Conservation (phyloP, 2,888 invertebrate species). For the Euphydryas editha region DNA sequence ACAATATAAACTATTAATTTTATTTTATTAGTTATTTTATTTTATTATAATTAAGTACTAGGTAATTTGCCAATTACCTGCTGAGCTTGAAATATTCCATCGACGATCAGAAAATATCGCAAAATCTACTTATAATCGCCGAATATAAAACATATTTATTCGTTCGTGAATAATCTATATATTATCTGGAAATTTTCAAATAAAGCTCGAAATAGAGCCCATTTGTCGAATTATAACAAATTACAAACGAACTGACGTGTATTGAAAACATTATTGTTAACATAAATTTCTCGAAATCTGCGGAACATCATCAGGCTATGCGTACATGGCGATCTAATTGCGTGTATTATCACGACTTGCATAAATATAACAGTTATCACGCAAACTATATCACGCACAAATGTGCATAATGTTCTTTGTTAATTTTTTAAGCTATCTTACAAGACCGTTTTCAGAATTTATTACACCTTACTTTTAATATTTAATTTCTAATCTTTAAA, state of each 20-base stretch:
- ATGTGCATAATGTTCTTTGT: neutral
- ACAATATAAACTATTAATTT: no score
- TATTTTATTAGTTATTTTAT: no score
- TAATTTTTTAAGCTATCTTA: neutral
- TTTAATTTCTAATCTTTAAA: neutral
- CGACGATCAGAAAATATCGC: neutral
- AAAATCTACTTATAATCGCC: no score
- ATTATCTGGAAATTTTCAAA: conserved; percentile 6
- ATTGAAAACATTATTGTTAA: conserved; percentile 30
- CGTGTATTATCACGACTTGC: conserved; percentile 21
- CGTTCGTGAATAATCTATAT: neutral
- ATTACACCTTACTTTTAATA: neutral
- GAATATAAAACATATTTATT: neutral
- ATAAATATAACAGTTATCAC: neutral
- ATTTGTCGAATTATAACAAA: conserved; percentile 30
- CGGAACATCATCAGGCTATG: conserved; percentile 28
- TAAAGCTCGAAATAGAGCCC: conserved; percentile 12
- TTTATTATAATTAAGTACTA: no score
- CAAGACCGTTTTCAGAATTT: neutral
- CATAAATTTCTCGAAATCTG: conserved; percentile 35
- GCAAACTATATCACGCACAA: neutral
- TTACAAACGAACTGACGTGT: conserved; percentile 21
- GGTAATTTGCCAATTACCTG: no score
- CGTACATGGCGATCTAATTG: conserved; percentile 31
- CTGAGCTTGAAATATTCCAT: no score